These are phyloP conservation scores for Acrobeloides nanus DNA, from an alignment of 2,888 invertebrate species.

Conservation along the genomic window DNA sequence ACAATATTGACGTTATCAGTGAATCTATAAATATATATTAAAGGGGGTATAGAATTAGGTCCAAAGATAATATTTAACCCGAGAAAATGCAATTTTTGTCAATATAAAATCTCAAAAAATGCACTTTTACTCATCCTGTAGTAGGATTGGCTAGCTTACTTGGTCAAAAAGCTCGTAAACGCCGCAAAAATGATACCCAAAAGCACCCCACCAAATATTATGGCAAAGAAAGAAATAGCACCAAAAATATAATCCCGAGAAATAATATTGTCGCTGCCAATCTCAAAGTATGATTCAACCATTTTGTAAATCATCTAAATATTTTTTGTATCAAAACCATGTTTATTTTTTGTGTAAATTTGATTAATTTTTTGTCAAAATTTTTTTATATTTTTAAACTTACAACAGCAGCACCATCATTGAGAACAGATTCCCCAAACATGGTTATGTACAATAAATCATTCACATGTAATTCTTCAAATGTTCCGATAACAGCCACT, in stretches of 20 bases:
- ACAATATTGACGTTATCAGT: constrained; percentile 75
- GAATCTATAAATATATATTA: constrained; percentile 23
- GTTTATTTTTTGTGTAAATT: neutral
- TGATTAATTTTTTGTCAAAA: neutral
- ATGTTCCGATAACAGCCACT: constrained; percentile 52
- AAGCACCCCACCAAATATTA: constrained; percentile 45
- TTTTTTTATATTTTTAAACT: no score
- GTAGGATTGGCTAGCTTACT: constrained; percentile 20
- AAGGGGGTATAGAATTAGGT: no score
- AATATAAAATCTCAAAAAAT: no score
- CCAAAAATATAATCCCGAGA: constrained; percentile 26
- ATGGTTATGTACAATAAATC: constrained; percentile 50
- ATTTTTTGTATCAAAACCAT: no score
- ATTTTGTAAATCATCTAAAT: constrained; percentile 54
- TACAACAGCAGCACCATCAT: constrained; percentile 73
- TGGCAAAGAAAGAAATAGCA: constrained; percentile 47
- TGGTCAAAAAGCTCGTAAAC: constrained; percentile 42
- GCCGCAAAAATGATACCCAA: constrained; percentile 48
- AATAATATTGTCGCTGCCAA: constrained; percentile 44
- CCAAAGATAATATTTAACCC: no score
- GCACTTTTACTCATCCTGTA: neutral
- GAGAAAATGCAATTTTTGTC: no score
- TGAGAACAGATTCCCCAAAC: constrained; percentile 78
- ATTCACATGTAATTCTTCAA: constrained; percentile 50
- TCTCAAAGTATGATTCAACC: constrained; percentile 44